Percentiles rank a stretch among this genome's conserved stretches.
phyloP scores from a whole-genome alignment of 1,140 invertebrate species.

The Pararge aegeria region DNA sequence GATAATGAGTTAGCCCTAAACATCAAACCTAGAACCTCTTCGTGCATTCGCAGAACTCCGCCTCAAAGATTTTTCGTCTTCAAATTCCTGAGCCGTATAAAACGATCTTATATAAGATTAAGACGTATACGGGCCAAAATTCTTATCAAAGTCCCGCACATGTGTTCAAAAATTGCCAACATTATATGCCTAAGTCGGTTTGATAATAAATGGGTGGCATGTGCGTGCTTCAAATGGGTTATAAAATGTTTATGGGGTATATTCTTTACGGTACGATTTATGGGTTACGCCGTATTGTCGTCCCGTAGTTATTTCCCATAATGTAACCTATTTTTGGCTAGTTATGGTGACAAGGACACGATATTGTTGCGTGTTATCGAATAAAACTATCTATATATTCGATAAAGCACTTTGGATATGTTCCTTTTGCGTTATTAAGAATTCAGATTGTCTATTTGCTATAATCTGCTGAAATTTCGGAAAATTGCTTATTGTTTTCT shows the following conservation, averaged over 20 bases:
- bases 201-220: slow-evolving; percentile 25
- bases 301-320: slow-evolving; percentile 31
- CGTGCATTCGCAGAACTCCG: too few relatives aligned
- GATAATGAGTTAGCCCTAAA: too few relatives aligned
- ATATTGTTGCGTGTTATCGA: not conserved
- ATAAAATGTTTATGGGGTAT: slow-evolving; percentile 59
- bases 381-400: too few relatives aligned
- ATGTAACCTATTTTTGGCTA: slow-evolving; percentile 32
- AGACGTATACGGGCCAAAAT: not conserved
- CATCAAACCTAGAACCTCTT: too few relatives aligned
- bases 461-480: too few relatives aligned
- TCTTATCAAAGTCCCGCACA: not conserved
- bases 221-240: slow-evolving; percentile 48
- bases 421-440: not conserved
- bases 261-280: slow-evolving; percentile 51
- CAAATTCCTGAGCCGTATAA: not conserved
- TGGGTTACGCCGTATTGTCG: slow-evolving; percentile 32
- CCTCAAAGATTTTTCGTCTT: not conserved
- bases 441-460: not conserved
- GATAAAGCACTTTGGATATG: not conserved
- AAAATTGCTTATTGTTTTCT: too few relatives aligned
- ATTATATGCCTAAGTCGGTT: slow-evolving; percentile 7
- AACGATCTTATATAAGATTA: not conserved
- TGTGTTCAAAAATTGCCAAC: slow-evolving; percentile 8
- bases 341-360: slow-evolving; percentile 17